These are phyloP conservation scores for Selene dorsalis DNA, from an alignment of 2,797 vertebrate species.

Conservation along the genomic window DNA sequence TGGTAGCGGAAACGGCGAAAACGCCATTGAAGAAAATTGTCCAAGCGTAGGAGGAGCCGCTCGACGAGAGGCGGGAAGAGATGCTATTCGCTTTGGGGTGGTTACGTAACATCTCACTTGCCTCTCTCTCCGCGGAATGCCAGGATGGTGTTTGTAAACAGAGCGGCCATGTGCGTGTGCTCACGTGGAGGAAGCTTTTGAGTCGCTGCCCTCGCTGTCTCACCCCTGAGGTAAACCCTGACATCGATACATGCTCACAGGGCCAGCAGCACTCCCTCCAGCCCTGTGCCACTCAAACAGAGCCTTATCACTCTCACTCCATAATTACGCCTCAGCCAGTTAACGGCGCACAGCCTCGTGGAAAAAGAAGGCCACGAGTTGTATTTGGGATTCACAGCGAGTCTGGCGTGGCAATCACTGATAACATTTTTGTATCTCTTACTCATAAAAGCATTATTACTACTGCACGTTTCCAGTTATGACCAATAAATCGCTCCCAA, in stretches of 20 bases:
- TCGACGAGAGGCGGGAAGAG: conserved; percentile 60
- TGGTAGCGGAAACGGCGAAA: conserved; percentile 17
- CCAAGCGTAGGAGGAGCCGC: conserved; percentile 60
- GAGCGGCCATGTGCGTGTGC: conserved; percentile 85
- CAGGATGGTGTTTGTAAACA: conserved; percentile 93
- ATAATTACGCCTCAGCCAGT: conserved; percentile 63
- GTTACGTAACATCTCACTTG: conserved; percentile 82
- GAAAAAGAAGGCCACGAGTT: conserved; percentile 23
- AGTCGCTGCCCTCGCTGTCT: conserved; percentile 78
- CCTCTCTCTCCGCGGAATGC: conserved; percentile 79
- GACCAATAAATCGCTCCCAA: conserved; percentile 14
- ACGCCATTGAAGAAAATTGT: conserved; percentile 55
- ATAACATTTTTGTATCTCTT: conserved; percentile 8
- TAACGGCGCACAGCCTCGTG: conserved; percentile 8
- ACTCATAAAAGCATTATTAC: conserved; percentile 27
- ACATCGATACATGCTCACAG: conserved; percentile 68
- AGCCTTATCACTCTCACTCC: conserved; percentile 64
- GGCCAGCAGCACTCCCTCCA: conserved; percentile 67
- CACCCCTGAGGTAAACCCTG: conserved; percentile 83
- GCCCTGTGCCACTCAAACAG: conserved; percentile 59
- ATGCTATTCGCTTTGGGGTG: conserved; percentile 74
- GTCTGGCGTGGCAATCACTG: conserved; percentile 13
- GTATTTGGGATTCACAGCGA: conserved; percentile 15
- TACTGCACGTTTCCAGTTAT: neutral
- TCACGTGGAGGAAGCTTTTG: conserved; percentile 83